These are phyloP conservation scores for Graphium colonna DNA, from an alignment of 2,888 invertebrate genomes.

Conservation along the genomic window DNA sequence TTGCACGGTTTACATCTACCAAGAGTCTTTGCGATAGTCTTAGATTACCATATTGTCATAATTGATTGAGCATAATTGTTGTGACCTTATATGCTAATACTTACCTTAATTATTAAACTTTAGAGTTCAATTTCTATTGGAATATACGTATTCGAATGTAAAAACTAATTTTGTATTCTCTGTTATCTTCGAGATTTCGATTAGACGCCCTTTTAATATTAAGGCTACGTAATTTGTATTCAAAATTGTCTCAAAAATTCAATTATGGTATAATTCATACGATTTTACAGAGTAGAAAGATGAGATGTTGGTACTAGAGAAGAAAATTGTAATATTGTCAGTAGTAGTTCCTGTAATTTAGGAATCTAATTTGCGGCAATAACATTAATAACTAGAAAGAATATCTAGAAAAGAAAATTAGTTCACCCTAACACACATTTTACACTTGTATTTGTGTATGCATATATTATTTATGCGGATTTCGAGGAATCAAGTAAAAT, in stretches of 20 bases:
- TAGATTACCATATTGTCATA: not conserved
- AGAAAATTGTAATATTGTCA: not conserved
- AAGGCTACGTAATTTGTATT: not conserved
- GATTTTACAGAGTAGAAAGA: not conserved
- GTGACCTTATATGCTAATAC: constrained; percentile 3
- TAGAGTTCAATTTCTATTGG: constrained; percentile 1
- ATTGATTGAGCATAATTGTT: constrained; percentile 11
- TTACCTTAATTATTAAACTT: not conserved
- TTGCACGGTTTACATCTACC: not conserved
- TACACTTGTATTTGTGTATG: too few species aligned
- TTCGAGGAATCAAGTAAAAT: too few species aligned
- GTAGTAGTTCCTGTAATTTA: not conserved
- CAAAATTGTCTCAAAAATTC: not conserved
- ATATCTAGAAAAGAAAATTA: too few species aligned
- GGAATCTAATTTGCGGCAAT: not conserved
- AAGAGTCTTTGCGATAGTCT: not conserved
- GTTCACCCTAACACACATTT: too few species aligned
- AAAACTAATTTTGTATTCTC: not conserved
- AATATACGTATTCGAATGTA: not conserved
- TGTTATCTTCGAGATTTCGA: not conserved
- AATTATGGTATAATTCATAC: not conserved
- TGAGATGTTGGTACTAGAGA: not conserved
- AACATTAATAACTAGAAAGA: too few species aligned
- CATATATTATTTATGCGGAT: too few species aligned
- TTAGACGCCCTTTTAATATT: not conserved